A percentile compares a stretch with the other conserved stretches of the same genome.
Conservation (phyloP, 1,140 invertebrate species). For the Brachionus plicatilis region DNA sequence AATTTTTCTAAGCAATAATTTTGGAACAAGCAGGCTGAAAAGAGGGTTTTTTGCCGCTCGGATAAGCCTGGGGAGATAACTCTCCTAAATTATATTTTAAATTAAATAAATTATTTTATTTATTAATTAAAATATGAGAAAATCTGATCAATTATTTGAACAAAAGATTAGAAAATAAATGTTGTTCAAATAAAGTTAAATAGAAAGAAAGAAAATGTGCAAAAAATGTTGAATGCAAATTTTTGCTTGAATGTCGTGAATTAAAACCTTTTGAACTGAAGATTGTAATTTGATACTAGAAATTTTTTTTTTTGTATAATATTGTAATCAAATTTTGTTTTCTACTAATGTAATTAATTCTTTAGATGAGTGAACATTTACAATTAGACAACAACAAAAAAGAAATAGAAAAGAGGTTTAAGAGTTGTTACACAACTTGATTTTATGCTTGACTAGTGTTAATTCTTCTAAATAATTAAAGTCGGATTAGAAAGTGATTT, state of each 20-base stretch:
- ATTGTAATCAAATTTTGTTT: neutral
- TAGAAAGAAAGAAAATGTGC: no score
- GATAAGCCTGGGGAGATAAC: no score
- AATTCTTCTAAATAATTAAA: neutral
- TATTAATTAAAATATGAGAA: neutral
- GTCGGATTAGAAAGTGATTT: neutral
- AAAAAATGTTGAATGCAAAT: no score
- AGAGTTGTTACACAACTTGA: neutral
- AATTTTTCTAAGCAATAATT: no score
- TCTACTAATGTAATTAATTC: neutral
- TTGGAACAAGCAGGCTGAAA: no score
- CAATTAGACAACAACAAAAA: neutral
- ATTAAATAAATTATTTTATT: no score
- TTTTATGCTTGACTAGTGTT: neutral
- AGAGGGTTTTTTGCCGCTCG: no score
- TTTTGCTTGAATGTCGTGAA: no score
- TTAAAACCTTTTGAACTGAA: neutral
- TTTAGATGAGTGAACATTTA: neutral
- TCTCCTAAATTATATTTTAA: no score
- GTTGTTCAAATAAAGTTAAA: neutral
- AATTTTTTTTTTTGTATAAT: neutral
- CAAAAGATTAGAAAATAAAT: neutral
- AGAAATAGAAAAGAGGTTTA: neutral
- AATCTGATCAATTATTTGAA: neutral
- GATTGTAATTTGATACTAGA: neutral